Percentiles rank a stretch among this genome's conserved stretches.
Conservation (phyloP, 1,140 invertebrate species). For the Asbolus verrucosus region DNA sequence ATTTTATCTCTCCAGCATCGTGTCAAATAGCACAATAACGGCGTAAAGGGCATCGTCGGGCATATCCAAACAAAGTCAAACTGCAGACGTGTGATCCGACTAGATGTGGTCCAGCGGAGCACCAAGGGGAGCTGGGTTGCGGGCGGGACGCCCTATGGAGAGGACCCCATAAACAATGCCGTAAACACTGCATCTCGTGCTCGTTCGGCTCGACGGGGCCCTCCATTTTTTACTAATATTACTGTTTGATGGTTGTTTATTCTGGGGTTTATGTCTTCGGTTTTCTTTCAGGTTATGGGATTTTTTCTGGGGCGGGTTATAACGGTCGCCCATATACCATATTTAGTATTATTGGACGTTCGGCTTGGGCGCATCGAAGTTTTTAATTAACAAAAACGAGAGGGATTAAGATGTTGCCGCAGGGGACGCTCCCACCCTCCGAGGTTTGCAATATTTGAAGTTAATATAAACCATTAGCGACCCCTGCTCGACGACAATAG, state of each 20-base stretch:
- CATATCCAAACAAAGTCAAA: constrained; percentile 3
- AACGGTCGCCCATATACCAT: constrained; percentile 16
- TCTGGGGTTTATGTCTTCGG: constrained; percentile 52
- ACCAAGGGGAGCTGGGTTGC: constrained; percentile 30
- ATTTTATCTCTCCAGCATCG: not conserved
- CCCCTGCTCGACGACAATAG: constrained; percentile 20
- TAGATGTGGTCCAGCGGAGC: constrained; percentile 9
- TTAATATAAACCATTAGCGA: constrained; percentile 43
- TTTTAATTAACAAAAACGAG: not conserved
- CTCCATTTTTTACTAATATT: constrained; percentile 55
- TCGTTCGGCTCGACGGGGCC: constrained; percentile 32
- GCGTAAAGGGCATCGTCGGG: not conserved
- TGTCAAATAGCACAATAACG: not conserved
- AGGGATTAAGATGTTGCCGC: too few species aligned
- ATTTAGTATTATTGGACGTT: constrained; percentile 30
- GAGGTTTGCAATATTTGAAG: constrained; percentile 14
- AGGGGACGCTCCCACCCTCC: too few species aligned
- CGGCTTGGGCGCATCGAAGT: not conserved
- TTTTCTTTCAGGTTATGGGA: constrained; percentile 40
- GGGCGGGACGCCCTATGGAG: constrained; percentile 49
- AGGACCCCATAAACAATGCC: constrained; percentile 55
- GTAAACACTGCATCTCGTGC: constrained; percentile 52
- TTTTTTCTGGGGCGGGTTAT: constrained; percentile 28
- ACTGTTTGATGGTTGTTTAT: constrained; percentile 56
- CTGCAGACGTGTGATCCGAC: constrained; percentile 10